Evolutionary conservation across 2,797 vertebrate genomes (phyloP).

Genomic region (Dendrocincla tyrannina): DNA sequence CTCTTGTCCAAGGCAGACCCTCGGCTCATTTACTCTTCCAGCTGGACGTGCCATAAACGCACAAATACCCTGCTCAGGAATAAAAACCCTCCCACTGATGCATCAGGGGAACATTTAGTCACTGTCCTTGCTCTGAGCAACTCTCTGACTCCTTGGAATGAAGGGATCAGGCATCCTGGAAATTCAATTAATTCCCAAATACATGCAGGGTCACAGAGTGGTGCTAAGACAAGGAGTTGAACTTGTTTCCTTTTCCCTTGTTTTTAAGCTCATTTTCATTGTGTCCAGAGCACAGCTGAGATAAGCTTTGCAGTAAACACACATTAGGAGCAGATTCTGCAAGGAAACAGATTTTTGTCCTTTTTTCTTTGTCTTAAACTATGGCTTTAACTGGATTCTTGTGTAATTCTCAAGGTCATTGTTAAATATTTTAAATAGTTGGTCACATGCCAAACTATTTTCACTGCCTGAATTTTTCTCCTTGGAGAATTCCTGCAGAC

Average conservation of each 20-base stretch:
- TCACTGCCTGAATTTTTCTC: slow-evolving; percentile 29
- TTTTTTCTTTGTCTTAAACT: not conserved
- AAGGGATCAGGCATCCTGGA: not conserved
- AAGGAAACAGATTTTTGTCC: slow-evolving; percentile 1
- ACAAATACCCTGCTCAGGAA: not conserved
- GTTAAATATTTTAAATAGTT: slow-evolving; percentile 63
- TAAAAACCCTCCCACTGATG: not conserved
- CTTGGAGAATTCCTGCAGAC: slow-evolving; percentile 8
- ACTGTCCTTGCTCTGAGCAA: not conserved
- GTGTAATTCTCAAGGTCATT: slow-evolving; percentile 31
- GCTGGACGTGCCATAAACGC: not conserved
- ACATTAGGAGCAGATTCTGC: not conserved
- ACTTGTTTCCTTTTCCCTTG: slow-evolving; percentile 9
- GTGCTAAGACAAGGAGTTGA: not conserved
- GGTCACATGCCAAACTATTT: slow-evolving; percentile 47
- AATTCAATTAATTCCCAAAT: not conserved
- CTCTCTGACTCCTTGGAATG: not conserved
- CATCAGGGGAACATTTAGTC: not conserved
- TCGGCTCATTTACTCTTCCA: not conserved
- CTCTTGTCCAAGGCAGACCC: not conserved
- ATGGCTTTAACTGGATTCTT: not conserved
- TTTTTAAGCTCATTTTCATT: not conserved
- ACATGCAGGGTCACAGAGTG: not conserved
- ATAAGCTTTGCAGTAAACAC: not conserved
- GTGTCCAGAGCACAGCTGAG: not conserved